These are phyloP conservation scores for Halictus rubicundus DNA, from an alignment of 1,140 invertebrate genomes.

Conservation along the genomic window DNA sequence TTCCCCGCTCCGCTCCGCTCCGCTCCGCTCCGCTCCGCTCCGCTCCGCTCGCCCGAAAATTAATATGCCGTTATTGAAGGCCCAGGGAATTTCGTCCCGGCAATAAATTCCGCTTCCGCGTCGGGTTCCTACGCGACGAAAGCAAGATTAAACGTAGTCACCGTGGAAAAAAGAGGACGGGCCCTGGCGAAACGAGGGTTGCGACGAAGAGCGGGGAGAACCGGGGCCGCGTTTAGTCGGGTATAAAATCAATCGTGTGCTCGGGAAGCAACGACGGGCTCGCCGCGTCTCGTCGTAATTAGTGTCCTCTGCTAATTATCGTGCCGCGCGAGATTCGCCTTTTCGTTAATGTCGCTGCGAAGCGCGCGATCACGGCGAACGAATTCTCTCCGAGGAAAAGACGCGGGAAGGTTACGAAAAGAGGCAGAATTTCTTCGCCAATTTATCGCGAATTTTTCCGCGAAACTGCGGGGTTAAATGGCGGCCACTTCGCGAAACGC, in stretches of 20 bases:
- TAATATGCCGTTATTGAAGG: slow-evolving; percentile 22
- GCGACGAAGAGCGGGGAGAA: background rate
- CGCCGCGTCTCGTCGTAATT: slow-evolving; percentile 13
- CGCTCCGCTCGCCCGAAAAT: slow-evolving; percentile 1
- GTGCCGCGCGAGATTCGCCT: slow-evolving; percentile 11
- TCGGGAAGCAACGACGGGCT: background rate
- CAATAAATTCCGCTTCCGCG: slow-evolving; percentile 25
- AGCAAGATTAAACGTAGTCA: slow-evolving; percentile 32
- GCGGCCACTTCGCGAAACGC: no score
- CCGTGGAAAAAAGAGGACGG: background rate
- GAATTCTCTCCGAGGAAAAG: background rate
- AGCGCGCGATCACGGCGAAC: background rate
- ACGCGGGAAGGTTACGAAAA: no score
- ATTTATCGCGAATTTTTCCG: no score
- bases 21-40: no score
- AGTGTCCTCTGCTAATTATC: slow-evolving; percentile 35
- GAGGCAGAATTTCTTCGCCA: no score
- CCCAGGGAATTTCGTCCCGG: background rate
- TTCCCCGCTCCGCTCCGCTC: no score
- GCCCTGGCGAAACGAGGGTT: background rate
- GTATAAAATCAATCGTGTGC: slow-evolving; percentile 39
- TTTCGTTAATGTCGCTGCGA: background rate
- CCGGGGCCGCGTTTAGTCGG: background rate
- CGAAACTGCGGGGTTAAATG: no score
- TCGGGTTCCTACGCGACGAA: slow-evolving; percentile 8